A percentile compares a stretch with the other conserved stretches of the same genome.
Conservation (phyloP, 2,797 vertebrate species). For the Masticophis lateralis region DNA sequence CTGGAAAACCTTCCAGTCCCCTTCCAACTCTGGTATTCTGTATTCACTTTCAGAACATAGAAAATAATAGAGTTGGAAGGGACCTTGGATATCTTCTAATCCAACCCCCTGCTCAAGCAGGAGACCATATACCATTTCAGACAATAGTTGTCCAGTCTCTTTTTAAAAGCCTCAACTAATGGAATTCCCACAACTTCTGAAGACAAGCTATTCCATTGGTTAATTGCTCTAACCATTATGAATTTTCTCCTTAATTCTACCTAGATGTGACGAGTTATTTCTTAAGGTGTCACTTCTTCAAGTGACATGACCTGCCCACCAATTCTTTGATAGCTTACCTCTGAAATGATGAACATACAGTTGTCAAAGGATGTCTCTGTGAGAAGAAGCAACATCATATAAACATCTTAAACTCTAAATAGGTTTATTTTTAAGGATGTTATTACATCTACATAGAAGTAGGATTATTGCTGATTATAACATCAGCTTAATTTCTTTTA, state of each 20-base stretch:
- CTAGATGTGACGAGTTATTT: not conserved
- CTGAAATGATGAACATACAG: slow-evolving; percentile 18
- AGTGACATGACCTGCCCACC: not conserved
- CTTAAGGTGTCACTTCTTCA: not conserved
- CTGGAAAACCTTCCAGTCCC: not conserved
- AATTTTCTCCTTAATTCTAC: not conserved
- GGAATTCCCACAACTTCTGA: not conserved
- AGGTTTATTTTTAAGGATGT: not conserved
- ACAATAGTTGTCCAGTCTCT: not conserved
- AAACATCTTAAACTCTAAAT: not conserved
- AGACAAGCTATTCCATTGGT: not conserved
- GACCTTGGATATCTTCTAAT: not conserved
- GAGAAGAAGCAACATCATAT: slow-evolving; percentile 5
- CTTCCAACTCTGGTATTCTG: not conserved
- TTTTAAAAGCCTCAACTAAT: not conserved
- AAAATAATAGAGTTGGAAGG: not conserved
- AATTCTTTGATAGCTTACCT: slow-evolving; percentile 46
- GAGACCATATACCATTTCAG: not conserved
- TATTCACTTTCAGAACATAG: not conserved
- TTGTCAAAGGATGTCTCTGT: slow-evolving; percentile 62
- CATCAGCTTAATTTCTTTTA: not conserved
- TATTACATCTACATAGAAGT: not conserved
- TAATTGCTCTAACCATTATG: not conserved
- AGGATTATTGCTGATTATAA: not conserved
- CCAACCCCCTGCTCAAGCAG: not conserved